Conservation (phyloP, 2,797 vertebrate species). For the Aythya fuligula region DNA sequence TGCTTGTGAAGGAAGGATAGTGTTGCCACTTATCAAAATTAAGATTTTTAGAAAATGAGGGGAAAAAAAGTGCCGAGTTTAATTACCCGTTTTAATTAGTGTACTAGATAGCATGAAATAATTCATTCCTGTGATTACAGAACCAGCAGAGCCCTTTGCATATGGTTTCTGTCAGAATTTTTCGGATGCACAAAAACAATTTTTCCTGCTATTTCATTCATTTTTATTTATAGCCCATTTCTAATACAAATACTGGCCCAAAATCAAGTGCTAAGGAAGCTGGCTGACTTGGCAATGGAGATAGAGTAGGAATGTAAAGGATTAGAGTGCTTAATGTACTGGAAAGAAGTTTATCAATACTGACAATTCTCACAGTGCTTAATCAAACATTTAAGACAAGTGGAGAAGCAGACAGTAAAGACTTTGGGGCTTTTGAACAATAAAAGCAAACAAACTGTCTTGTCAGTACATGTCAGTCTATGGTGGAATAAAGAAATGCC, state of each 20-base stretch:
- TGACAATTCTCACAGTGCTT: conserved; percentile 81
- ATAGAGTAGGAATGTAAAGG: conserved; percentile 75
- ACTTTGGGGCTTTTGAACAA: conserved; percentile 66
- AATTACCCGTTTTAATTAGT: conserved; percentile 15
- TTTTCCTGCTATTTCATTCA: neutral
- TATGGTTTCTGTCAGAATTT: neutral
- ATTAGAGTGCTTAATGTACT: conserved; percentile 78
- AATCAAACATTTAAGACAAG: conserved; percentile 81
- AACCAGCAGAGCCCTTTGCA: neutral
- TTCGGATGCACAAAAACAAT: neutral
- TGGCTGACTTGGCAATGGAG: conserved; percentile 45
- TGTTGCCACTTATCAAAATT: neutral
- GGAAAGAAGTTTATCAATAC: conserved; percentile 80
- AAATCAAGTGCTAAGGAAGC: conserved; percentile 54
- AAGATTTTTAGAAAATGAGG: neutral
- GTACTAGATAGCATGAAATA: neutral
- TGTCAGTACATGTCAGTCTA: conserved; percentile 76
- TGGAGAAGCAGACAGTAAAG: conserved; percentile 67
- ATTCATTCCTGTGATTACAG: neutral
- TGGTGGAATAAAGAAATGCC: conserved; percentile 53
- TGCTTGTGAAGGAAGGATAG: neutral
- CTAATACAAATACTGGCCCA: conserved; percentile 51
- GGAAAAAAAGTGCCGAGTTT: neutral
- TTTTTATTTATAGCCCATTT: conserved; percentile 53
- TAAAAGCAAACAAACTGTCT: conserved; percentile 78